Percentiles rank a stretch among this genome's conserved stretches.
These are phyloP conservation scores for Salvelinus fontinalis DNA, from an alignment of 2,113 vertebrate genomes.

Conservation along the genomic window DNA sequence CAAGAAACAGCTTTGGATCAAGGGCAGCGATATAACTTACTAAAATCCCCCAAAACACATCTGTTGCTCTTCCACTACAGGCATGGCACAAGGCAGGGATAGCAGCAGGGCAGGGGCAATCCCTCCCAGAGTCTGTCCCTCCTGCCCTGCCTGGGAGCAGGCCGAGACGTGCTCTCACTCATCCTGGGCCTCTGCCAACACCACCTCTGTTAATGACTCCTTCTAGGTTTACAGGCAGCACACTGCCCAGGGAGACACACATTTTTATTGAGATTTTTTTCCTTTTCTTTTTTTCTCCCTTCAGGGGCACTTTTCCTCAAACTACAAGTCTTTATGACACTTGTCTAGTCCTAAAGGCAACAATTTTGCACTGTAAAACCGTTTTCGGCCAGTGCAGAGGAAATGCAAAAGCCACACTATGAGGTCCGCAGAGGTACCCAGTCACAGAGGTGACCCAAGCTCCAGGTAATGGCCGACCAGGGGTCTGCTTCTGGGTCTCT, in stretches of 20 bases:
- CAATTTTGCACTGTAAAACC: background rate
- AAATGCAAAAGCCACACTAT: background rate
- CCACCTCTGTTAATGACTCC: background rate
- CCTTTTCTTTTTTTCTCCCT: background rate
- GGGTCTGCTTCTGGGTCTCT: background rate
- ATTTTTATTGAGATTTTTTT: background rate
- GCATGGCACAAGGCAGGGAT: background rate
- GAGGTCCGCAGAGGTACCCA: background rate
- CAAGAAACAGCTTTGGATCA: background rate
- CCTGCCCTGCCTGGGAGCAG: conserved; percentile 6
- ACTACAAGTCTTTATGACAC: no score
- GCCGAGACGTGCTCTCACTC: conserved; percentile 4
- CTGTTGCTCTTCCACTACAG: background rate
- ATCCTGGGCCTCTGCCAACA: background rate
- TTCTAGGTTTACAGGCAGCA: background rate
- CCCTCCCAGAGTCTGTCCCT: background rate
- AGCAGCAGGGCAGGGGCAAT: background rate
- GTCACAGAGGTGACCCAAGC: background rate
- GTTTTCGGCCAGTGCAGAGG: background rate
- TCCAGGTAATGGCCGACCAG: background rate
- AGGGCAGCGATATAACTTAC: background rate
- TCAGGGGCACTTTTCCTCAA: background rate
- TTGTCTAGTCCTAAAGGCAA: background rate
- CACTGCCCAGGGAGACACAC: background rate
- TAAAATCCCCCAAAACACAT: background rate